Conservation (phyloP, 2,113 vertebrate genomes). For the Microcebus griseorufus region DNA sequence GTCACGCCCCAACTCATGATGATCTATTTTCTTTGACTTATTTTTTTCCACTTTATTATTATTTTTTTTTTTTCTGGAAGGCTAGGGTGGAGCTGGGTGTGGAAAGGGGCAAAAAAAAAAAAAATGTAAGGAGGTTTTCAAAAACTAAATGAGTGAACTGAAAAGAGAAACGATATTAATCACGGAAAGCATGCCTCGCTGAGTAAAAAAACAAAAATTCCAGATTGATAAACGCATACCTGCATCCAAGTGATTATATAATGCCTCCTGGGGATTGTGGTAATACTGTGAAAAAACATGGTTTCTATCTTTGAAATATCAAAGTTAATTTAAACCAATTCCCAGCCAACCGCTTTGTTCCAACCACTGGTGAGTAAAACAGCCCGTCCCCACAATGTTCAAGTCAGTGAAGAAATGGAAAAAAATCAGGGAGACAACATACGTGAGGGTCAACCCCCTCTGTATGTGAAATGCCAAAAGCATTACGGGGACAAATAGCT, state of each 20-base stretch:
- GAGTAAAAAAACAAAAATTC: not conserved
- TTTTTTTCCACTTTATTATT: not conserved
- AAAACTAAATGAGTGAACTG: constrained; percentile 37
- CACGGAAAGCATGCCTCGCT: constrained; percentile 31
- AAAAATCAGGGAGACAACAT: constrained; percentile 62
- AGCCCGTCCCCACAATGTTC: constrained; percentile 56
- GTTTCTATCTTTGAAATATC: constrained; percentile 59
- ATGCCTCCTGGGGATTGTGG: constrained; percentile 25
- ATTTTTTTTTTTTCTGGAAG: constrained; percentile 36
- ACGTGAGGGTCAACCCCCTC: constrained; percentile 30
- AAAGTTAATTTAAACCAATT: constrained; percentile 63
- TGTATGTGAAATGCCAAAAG: constrained; percentile 40
- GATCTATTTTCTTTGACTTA: constrained; percentile 60
- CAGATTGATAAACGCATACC: constrained; percentile 37
- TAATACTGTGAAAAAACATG: constrained; percentile 34
- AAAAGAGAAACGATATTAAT: constrained; percentile 55
- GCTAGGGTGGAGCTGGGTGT: not conserved
- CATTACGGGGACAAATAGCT: constrained; percentile 61
- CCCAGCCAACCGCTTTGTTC: constrained; percentile 62
- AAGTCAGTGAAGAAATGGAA: constrained; percentile 74
- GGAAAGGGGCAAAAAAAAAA: constrained; percentile 27
- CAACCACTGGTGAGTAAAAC: constrained; percentile 54
- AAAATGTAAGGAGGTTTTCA: not conserved
- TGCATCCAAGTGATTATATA: constrained; percentile 53
- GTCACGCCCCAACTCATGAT: not conserved